Evolutionary conservation across 2,888 invertebrate species (phyloP), one percentile per base, ranked within the genome.

Genomic region (Yponomeuta plumbellus): DNA sequence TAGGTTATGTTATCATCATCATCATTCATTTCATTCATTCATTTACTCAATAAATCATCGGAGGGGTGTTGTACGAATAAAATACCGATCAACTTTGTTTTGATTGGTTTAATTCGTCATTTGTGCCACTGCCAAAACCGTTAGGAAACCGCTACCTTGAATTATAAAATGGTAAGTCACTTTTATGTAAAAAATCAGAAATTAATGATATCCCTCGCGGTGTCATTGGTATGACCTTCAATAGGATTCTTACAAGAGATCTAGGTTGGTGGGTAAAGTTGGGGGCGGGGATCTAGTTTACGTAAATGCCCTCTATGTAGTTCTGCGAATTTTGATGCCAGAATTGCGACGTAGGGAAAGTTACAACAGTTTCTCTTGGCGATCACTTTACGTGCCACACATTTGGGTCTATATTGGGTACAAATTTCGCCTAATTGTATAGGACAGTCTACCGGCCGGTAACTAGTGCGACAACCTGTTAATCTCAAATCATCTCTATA

Each of bases 191-290:
- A 17, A 20, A 34, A 13, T 59, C 11, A n/a, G 1, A 59, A 21
- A 59, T 13, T 21, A 59, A 23, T 23, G 17, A 66, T 70, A 62
- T 63, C 61, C 65, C 66, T 76, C 76, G 68, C 72, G 74, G 74
- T 88, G 89, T 88, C 89, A 84, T 89, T 88, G 80, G 74, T 70
- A 75, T 86, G 89, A 88, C 89, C 89, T 89, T 81, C 72, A 62
- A 63, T 62, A 62, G 5, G 56, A 56, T 65, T 52, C 44, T 52
- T 52, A 52, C 44, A 52, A 52, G 44, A 52, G 13, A 52, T 52
- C n/a, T n/a, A n/a, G n/a, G n/a, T n/a, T n/a, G n/a, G n/a, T n/a
- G n/a, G n/a, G n/a, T n/a, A n/a, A n/a, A n/a, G n/a, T n/a, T n/a
- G n/a, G n/a, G n/a, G n/a, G n/a, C n/a, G n/a, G n/a, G n/a, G n/a